Evolutionary conservation across 2,797 vertebrate species (phyloP).

Genomic region (Trachurus trachurus): DNA sequence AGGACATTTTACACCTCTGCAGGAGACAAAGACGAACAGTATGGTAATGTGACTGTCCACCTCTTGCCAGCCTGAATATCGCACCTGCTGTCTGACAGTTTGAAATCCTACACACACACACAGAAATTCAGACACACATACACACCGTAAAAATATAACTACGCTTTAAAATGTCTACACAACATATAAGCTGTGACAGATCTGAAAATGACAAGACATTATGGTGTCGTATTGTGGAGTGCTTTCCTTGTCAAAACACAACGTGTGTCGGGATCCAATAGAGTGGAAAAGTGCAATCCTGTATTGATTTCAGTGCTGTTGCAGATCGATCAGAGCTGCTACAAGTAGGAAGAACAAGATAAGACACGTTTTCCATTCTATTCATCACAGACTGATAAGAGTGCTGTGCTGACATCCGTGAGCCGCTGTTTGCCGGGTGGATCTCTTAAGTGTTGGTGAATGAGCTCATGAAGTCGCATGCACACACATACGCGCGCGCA

Average conservation of each 20-base stretch:
- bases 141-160: constrained; percentile 24
- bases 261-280: constrained; percentile 67
- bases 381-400: constrained; percentile 81
- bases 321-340: constrained; percentile 78
- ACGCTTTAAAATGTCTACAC: constrained; percentile 37
- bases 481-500: constrained; percentile 23
- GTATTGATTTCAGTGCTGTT: constrained; percentile 80
- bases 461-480: constrained; percentile 63
- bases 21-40: constrained; percentile 30
- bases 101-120: constrained; percentile 38
- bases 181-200: constrained; percentile 52
- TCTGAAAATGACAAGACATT: constrained; percentile 61
- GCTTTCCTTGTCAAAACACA: constrained; percentile 74
- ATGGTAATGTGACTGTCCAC: constrained; percentile 56
- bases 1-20: constrained; percentile 54
- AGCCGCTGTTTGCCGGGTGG: constrained; percentile 67
- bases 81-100: constrained; percentile 49
- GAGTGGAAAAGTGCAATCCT: constrained; percentile 82
- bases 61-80: constrained; percentile 53
- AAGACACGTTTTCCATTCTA: constrained; percentile 81
- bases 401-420: constrained; percentile 76
- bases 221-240: constrained; percentile 62
- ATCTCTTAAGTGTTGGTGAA: constrained; percentile 74
- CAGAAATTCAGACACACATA: constrained; percentile 18
- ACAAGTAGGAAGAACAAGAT: constrained; percentile 79